Conservation (phyloP, 1,140 invertebrate species). For the Ephestia elutella region DNA sequence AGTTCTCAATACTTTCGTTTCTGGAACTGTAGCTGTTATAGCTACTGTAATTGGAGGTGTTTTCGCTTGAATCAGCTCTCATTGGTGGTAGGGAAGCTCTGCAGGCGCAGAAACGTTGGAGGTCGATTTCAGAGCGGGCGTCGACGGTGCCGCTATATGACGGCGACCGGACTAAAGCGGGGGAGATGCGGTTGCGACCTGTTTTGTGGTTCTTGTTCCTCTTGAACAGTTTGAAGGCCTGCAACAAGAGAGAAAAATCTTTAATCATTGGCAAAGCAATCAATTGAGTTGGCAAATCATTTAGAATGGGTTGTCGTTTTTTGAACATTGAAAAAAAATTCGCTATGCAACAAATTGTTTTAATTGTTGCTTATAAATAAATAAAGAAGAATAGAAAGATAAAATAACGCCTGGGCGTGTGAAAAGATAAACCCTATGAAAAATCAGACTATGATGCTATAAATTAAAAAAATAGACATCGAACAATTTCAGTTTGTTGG, state of each 20-base stretch:
- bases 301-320: too few relatives aligned
- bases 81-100: conserved; percentile 40
- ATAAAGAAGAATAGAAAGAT: too few relatives aligned
- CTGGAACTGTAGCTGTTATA: conserved; percentile 28
- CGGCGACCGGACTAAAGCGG: conserved; percentile 43
- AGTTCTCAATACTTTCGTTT: conserved; percentile 12
- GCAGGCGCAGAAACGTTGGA: conserved; percentile 54
- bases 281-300: neutral
- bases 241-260: conserved; percentile 29
- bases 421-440: too few relatives aligned
- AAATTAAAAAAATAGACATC: too few relatives aligned
- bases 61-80: conserved; percentile 40
- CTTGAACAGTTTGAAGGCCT: conserved; percentile 69
- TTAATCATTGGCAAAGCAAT: neutral
- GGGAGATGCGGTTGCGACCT: conserved; percentile 49
- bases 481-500: neutral
- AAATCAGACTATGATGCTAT: too few relatives aligned
- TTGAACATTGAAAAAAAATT: too few relatives aligned
- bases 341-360: too few relatives aligned
- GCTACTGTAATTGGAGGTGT: conserved; percentile 34
- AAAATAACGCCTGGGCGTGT: too few relatives aligned
- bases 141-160: conserved; percentile 58
- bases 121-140: conserved; percentile 53
- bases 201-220: conserved; percentile 44
- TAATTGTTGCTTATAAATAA: too few relatives aligned